Evolutionary conservation across 2,113 vertebrate genomes (phyloP), one percentile per base, ranked within the genome.

Genomic region (Notiomystis cincta): DNA sequence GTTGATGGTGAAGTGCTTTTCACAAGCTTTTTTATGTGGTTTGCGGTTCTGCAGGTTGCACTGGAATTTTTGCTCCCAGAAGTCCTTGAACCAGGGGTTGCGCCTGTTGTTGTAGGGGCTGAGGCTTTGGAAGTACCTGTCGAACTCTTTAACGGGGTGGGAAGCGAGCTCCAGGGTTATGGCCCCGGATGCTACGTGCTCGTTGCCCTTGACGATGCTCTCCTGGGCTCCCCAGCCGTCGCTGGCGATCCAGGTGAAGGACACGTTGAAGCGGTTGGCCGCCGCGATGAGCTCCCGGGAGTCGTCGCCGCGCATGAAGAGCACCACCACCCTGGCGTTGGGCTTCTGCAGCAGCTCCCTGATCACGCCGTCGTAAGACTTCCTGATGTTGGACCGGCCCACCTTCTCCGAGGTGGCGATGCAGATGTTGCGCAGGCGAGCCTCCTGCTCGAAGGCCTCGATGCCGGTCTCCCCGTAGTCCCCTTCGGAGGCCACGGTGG

Each of bases 21-120:
- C 99, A 65, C 99, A 99, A 6, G 94, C 58, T 10, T 97, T 98
- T 66, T 91, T 95, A 35, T 98, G 97, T 4, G 95, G 95, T 9
- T 96, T 96, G 85, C 97, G 87, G 87, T 95, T 98, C 60, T 97
- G 93, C 24, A 99, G 98, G 45, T 98, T 98, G 88, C 99, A 99
- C 94, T 99, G 99, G 93, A 99, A 99, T 69, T 99, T 99, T 97
- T 99, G 99, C 93, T 99, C 99, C 99, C 99, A 99, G 97, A 99
- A 99, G 89, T 99, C 99, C 96, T 98, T 98, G 98, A 98, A 99
- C 99, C 99, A 99, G 35, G 99, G 99, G 92, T 99, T 99, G 10
- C 99, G 98, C 14, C 98, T 98, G 96, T 99, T 99, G 94, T 97
- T 99, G 87, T 97, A 97, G 2, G 99, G 99, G 54, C 97, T 98